phyloP scores from a whole-genome alignment of 2,888 invertebrate genomes.

The Calliopum simillimum region DNA sequence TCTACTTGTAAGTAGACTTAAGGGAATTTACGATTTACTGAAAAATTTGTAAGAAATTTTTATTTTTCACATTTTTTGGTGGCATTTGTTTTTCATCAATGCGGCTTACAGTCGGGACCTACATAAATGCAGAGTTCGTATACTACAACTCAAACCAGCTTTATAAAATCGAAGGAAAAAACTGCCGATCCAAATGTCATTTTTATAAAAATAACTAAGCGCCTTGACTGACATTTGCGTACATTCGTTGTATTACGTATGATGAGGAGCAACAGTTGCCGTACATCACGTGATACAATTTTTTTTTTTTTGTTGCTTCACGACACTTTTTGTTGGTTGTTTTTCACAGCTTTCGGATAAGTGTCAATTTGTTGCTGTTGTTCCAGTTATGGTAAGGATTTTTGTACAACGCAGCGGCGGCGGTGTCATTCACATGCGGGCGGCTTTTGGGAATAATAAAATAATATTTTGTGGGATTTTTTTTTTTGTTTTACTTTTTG shows the following conservation, averaged over 20 bases:
- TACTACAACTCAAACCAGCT: too few relatives aligned
- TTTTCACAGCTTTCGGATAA: constrained; percentile 24
- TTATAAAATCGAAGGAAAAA: too few relatives aligned
- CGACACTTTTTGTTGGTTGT: constrained; percentile 1
- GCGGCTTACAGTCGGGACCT: background rate
- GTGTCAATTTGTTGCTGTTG: constrained; percentile 22
- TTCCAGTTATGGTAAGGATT: background rate
- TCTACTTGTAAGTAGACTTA: background rate
- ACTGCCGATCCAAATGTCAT: constrained; percentile 3
- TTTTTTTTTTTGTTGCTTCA: constrained; percentile 1
- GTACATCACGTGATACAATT: too few relatives aligned
- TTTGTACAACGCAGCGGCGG: too few relatives aligned
- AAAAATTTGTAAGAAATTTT: constrained; percentile 1
- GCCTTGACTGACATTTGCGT: background rate
- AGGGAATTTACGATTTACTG: constrained; percentile 3
- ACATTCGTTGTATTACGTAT: background rate
- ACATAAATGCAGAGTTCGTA: too few relatives aligned
- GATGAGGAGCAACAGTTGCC: constrained; percentile 10
- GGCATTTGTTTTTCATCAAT: constrained; percentile 22
- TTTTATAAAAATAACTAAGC: constrained; percentile 13
- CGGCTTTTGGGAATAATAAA: constrained; percentile 3
- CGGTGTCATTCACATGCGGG: background rate
- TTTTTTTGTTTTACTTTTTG: background rate
- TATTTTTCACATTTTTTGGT: constrained; percentile 8
- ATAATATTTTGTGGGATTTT: constrained; percentile 5